Percentiles rank a stretch among this genome's conserved stretches.
Evolutionary conservation across 2,113 vertebrate genomes (phyloP).

Genomic region (Pelusios castaneus): DNA sequence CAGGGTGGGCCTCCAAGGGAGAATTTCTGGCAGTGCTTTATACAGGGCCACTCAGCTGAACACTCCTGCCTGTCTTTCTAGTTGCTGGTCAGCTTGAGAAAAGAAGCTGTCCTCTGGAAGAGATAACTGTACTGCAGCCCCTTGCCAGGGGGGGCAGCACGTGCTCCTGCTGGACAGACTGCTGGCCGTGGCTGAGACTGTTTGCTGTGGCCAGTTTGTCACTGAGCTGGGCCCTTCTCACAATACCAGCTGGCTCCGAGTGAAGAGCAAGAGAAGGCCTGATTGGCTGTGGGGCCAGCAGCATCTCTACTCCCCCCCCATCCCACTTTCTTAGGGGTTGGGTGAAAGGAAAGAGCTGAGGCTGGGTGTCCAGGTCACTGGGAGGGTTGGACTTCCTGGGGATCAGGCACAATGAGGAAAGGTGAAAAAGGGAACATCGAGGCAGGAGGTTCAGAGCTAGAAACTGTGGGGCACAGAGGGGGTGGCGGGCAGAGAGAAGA

Average conservation of each 20-base stretch:
- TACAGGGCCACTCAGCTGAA: not conserved
- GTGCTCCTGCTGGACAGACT: not conserved
- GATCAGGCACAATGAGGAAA: not conserved
- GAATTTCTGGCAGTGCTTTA: not conserved
- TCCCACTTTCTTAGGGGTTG: no score
- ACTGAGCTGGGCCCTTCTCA: not conserved
- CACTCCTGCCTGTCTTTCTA: slow-evolving; percentile 40
- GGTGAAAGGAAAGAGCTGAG: not conserved
- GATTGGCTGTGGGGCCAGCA: not conserved
- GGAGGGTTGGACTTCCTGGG: not conserved
- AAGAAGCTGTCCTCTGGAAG: slow-evolving; percentile 51
- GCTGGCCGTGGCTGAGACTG: not conserved
- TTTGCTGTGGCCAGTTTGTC: no score
- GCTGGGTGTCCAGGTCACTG: not conserved
- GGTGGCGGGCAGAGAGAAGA: no score
- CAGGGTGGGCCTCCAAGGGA: not conserved
- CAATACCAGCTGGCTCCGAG: not conserved
- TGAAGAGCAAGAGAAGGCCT: not conserved
- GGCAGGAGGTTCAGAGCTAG: no score
- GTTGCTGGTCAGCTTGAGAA: not conserved
- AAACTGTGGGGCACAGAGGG: not conserved
- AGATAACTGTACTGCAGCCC: not conserved
- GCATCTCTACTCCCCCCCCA: not conserved
- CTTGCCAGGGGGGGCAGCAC: not conserved
- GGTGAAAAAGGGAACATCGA: no score